Base-by-base conservation (phyloP, 2,888 invertebrate genomes). In the Hemithea aestivaria region DNA sequence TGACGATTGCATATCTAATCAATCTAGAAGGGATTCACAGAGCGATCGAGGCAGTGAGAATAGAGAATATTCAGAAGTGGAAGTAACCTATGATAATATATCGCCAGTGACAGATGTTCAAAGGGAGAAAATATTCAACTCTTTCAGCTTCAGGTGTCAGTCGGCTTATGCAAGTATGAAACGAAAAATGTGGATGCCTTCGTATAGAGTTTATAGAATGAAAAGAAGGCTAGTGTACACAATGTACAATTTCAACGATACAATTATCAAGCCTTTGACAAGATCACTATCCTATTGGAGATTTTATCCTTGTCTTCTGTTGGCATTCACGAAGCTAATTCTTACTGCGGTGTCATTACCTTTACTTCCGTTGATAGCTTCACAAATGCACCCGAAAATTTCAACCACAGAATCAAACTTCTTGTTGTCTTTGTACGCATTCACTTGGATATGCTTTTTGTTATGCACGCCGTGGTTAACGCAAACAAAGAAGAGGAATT, bases 391-490 rank as follows among this genome's bases (percentile, higher is more conserved):
- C 8, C 79, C 83, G 3, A 73, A 71, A 44, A 77, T 83, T 53
- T 69, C 77, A 1, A 58, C 70, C 38, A 66, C 71, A 2, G 87
- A 87, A 46, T 64, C 74, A 1, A 83, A 85, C 40, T 84, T 87
- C 32, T 47, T 87, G 22, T 69, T 84, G 63, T 78, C 87, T 1
- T 57, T 87, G 20, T 78, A 81, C 48, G 87, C 78, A 1, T 84
- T 87, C 47, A 76, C 87, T 20, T 88, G 88, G 88, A 59, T 87
- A 50, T 82, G 87, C 56, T 85, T 87, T 43, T 51, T 87, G 35
- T 35, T 87, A 39, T 65, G 73, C 36, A 82, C 80, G 5, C 87
- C 87, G 4, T 87, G 87, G 87, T 48, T 87, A 25, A 69, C 69
- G 22, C 78, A 79, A 50, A 82, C 83, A 1, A 71, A 77, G 3